Conservation (phyloP, 2,113 vertebrate genomes). For the Puntigrus tetrazona region DNA sequence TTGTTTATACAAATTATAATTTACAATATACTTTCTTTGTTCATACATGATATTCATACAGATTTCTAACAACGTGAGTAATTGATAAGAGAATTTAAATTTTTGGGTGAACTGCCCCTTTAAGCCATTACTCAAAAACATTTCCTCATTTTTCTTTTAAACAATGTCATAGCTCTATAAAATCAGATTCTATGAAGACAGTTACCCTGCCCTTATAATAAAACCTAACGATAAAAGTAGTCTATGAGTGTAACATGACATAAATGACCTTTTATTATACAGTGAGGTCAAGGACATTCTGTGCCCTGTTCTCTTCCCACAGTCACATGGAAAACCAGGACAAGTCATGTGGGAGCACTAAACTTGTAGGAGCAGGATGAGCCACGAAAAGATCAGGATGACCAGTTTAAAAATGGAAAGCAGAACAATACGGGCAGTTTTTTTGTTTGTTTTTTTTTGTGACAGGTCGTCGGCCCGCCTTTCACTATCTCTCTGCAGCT, state of each 20-base stretch:
- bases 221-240: not conserved
- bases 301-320: not conserved
- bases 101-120: too few relatives aligned
- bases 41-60: not conserved
- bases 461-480: not conserved
- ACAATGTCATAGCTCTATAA: not conserved
- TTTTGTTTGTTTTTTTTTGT: too few relatives aligned
- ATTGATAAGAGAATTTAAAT: too few relatives aligned
- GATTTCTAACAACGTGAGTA: too few relatives aligned
- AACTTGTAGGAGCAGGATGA: not conserved
- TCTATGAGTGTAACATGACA: slow-evolving; percentile 15
- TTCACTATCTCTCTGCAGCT: not conserved
- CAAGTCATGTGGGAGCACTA: not conserved
- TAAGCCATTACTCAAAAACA: not conserved
- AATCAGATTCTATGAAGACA: not conserved
- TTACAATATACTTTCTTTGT: not conserved
- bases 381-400: slow-evolving; percentile 21
- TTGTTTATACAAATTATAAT: not conserved
- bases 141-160: not conserved
- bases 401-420: slow-evolving; percentile 16
- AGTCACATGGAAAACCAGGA: not conserved
- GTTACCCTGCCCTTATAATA: not conserved
- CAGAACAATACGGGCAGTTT: slow-evolving; percentile 2
- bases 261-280: not conserved
- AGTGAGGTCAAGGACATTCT: not conserved